Conservation (phyloP, 2,797 vertebrate genomes). For the Trachops cirrhosus region DNA sequence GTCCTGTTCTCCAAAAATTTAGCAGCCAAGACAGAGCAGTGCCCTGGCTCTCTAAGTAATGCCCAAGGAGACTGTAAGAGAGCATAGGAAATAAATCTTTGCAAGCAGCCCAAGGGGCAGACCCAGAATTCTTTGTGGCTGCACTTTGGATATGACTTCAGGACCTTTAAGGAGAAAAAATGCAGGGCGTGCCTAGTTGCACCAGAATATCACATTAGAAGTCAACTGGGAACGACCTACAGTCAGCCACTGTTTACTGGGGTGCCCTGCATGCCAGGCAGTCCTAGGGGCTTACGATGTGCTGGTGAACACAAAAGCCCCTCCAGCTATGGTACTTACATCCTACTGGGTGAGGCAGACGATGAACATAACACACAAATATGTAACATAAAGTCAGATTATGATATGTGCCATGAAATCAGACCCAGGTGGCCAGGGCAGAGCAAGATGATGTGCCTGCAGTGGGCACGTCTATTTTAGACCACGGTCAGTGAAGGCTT, state of each 20-base stretch:
- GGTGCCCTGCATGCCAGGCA: accelerated
- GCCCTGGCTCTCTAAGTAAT: neutral
- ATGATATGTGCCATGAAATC: neutral
- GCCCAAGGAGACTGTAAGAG: too few relatives aligned
- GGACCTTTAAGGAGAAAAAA: neutral
- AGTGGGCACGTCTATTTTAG: neutral
- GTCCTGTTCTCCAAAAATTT: neutral
- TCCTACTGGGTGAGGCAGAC: neutral
- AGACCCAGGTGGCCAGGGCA: neutral
- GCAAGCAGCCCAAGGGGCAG: neutral
- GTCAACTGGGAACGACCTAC: neutral
- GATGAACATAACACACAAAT: neutral
- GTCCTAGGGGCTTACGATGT: neutral
- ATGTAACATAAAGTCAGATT: neutral
- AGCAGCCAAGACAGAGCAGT: neutral
- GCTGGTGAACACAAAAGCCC: neutral
- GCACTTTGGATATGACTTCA: neutral
- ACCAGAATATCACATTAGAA: neutral
- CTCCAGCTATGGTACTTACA: neutral
- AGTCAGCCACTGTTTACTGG: neutral
- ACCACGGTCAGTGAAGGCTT: neutral
- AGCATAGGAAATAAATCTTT: neutral
- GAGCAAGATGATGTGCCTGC: accelerated
- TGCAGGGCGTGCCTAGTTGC: neutral
- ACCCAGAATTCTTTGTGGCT: neutral